These are phyloP conservation scores for Ahaetulla prasina DNA, from an alignment of 2,113 vertebrate species.

Conservation along the genomic window DNA sequence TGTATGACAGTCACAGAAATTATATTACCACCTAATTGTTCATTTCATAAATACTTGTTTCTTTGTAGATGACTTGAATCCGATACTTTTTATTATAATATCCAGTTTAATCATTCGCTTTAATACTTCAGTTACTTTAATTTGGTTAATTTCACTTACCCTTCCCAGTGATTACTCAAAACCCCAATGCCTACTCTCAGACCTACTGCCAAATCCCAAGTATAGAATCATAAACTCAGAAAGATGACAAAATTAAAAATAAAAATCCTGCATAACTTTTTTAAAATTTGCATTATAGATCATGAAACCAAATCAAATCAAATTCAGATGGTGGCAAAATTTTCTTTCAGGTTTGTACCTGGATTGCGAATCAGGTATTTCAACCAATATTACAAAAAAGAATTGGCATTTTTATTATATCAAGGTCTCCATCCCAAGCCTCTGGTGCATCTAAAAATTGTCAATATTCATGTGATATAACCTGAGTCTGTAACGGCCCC, in stretches of 20 bases:
- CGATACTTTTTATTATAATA: background rate
- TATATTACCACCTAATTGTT: background rate
- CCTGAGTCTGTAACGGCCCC: background rate
- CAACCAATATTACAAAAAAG: background rate
- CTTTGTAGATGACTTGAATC: background rate
- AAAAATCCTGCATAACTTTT: background rate
- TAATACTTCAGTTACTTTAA: background rate
- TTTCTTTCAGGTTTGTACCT: background rate
- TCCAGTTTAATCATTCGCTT: background rate
- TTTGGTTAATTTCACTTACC: background rate
- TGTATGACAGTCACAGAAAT: background rate
- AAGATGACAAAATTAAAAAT: background rate
- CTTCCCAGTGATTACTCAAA: background rate
- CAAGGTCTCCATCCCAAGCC: background rate
- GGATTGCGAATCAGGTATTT: background rate
- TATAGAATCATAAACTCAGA: background rate
- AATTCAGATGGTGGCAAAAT: background rate
- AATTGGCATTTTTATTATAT: background rate
- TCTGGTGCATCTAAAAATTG: background rate
- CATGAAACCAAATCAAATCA: background rate
- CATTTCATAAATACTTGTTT: background rate
- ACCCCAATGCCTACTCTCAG: background rate
- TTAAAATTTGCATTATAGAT: background rate
- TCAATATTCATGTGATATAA: background rate
- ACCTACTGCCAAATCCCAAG: background rate